These are phyloP conservation scores for Rhynchomys soricoides DNA, from an alignment of 2,113 vertebrate species.

Conservation along the genomic window DNA sequence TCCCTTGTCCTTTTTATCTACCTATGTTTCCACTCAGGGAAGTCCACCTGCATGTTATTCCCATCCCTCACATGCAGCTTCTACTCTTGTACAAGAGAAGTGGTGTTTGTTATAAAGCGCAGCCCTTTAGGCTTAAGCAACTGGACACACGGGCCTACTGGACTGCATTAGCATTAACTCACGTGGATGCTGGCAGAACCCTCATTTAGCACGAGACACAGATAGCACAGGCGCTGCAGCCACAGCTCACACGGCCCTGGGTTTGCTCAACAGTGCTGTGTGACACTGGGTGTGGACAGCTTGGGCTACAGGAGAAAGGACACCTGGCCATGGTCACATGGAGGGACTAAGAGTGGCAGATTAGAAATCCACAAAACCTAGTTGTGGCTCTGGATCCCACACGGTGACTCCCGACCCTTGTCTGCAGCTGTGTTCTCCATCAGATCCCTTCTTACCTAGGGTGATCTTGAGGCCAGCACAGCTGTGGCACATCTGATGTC, in stretches of 20 bases:
- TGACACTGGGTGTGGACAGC: background rate
- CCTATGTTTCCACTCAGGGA: constrained; percentile 6
- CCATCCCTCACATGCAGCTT: background rate
- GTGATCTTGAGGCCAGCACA: background rate
- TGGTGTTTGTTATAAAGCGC: background rate
- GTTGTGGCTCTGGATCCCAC: background rate
- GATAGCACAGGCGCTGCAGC: too few relatives aligned
- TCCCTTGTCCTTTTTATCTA: constrained; percentile 38
- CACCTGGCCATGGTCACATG: background rate
- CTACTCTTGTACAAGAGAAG: background rate
- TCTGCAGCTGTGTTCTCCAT: background rate
- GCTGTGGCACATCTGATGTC: background rate
- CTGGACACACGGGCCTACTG: background rate
- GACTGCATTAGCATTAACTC: background rate
- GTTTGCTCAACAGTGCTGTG: background rate
- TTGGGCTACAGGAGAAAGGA: background rate
- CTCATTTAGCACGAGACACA: background rate
- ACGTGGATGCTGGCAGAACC: background rate
- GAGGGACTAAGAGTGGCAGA: background rate
- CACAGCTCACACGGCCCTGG: background rate
- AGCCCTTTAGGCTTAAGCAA: background rate
- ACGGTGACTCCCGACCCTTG: background rate
- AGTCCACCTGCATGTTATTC: background rate
- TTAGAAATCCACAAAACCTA: background rate
- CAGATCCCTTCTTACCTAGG: background rate